Percentiles rank a stretch among this genome's conserved stretches.
Conservation (phyloP, 2,113 vertebrate genomes). For the Takifugu bimaculatus region DNA sequence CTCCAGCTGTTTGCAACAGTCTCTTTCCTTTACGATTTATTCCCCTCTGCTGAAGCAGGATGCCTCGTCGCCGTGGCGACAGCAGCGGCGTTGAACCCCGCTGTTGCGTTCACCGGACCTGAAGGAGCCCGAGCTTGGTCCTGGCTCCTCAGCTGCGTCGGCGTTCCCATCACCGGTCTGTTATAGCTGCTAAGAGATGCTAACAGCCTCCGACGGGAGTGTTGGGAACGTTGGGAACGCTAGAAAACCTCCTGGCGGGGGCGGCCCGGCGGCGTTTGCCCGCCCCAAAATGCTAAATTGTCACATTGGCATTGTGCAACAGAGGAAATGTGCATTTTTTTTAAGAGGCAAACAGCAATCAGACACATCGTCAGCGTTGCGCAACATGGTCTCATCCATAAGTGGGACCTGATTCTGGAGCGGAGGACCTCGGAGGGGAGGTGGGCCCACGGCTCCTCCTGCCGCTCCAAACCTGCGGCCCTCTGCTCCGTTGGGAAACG, state of each 20-base stretch:
- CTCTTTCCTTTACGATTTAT: no score
- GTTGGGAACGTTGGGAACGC: conserved; percentile 19
- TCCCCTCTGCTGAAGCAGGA: no score
- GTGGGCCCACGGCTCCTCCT: no score
- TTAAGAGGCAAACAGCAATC: conserved; percentile 15
- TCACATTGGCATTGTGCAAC: conserved; percentile 22
- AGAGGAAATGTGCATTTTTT: conserved; percentile 8
- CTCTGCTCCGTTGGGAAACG: conserved; percentile 50
- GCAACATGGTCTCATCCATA: conserved; percentile 50
- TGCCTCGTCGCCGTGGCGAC: not conserved
- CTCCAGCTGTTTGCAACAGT: not conserved
- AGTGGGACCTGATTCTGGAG: conserved; percentile 14
- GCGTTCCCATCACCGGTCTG: not conserved
- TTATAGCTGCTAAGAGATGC: not conserved
- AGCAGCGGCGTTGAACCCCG: conserved; percentile 11
- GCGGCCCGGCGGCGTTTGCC: conserved; percentile 26
- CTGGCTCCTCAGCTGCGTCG: conserved; percentile 12
- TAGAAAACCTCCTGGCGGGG: conserved; percentile 40
- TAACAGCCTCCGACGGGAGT: conserved; percentile 19
- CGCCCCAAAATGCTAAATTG: conserved; percentile 38
- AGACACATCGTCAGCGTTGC: conserved; percentile 38
- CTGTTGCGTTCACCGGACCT: conserved; percentile 24
- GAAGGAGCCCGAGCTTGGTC: conserved; percentile 26
- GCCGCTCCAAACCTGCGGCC: conserved; percentile 20
- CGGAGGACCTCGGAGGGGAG: no score